phyloP scores from a whole-genome alignment of 2,797 vertebrate genomes.

The Peromyscus attwateri region DNA sequence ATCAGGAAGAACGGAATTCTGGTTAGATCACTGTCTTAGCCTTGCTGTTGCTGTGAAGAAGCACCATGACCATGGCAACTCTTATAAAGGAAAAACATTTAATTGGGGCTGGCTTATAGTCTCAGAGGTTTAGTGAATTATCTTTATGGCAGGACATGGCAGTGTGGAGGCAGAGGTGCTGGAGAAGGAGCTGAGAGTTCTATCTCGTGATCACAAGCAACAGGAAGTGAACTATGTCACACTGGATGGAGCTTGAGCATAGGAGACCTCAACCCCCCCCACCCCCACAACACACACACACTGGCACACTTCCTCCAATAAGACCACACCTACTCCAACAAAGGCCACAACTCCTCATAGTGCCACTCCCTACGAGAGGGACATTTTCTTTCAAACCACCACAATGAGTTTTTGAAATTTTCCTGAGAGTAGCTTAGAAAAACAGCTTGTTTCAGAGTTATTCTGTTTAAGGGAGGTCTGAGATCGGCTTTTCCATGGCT shows the following conservation, averaged over 20 bases:
- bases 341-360: neutral
- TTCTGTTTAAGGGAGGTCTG: constrained; percentile 19
- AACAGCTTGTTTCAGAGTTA: constrained; percentile 38
- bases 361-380: neutral
- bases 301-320: neutral
- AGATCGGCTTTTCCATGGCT: neutral
- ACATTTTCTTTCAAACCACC: neutral
- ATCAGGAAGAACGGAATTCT: constrained; percentile 13
- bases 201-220: neutral
- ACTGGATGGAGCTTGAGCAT: neutral
- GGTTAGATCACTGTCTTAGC: neutral
- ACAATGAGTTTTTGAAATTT: constrained; percentile 14
- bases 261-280: neutral
- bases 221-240: neutral
- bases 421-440: constrained; percentile 26
- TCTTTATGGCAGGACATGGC: neutral
- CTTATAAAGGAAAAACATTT: neutral
- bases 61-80: neutral
- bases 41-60: neutral
- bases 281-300: neutral
- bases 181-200: neutral
- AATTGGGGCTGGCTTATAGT: neutral
- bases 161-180: neutral
- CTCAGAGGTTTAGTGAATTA: neutral
- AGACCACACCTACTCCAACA: too few relatives aligned